phyloP scores from a whole-genome alignment of 2,797 vertebrate genomes.

The Sternotherus odoratus region DNA sequence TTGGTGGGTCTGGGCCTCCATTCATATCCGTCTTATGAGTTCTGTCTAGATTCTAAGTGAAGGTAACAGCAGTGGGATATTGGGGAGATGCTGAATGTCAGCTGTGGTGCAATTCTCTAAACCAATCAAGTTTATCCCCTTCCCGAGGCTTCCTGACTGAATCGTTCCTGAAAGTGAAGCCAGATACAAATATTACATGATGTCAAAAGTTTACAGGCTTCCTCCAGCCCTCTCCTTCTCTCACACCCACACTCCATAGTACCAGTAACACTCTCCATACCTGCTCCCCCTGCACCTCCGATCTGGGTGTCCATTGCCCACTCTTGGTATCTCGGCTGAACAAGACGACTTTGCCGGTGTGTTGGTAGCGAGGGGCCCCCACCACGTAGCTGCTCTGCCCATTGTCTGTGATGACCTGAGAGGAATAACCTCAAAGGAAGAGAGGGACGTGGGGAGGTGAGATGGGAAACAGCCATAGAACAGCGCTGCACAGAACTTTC shows the following conservation, averaged over 20 bases:
- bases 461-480: background rate
- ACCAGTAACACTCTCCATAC: background rate
- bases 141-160: too few species aligned
- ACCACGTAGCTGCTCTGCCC: constrained; percentile 36
- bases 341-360: constrained; percentile 54
- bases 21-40: background rate
- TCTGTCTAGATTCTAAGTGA: background rate
- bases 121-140: background rate
- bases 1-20: background rate
- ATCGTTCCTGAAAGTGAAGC: too few species aligned
- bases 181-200: background rate
- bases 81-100: background rate
- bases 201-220: background rate
- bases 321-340: background rate
- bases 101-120: background rate
- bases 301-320: background rate
- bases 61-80: background rate
- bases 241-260: background rate
- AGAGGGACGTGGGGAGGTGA: background rate
- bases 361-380: constrained; percentile 65
- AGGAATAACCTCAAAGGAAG: constrained; percentile 54
- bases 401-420: constrained; percentile 5
- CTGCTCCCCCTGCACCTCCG: constrained; percentile 42
- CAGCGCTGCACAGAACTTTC: background rate
- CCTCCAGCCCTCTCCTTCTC: background rate